Evolutionary conservation across 2,888 invertebrate genomes (phyloP).

Genomic region (Watsonalla cultraria): DNA sequence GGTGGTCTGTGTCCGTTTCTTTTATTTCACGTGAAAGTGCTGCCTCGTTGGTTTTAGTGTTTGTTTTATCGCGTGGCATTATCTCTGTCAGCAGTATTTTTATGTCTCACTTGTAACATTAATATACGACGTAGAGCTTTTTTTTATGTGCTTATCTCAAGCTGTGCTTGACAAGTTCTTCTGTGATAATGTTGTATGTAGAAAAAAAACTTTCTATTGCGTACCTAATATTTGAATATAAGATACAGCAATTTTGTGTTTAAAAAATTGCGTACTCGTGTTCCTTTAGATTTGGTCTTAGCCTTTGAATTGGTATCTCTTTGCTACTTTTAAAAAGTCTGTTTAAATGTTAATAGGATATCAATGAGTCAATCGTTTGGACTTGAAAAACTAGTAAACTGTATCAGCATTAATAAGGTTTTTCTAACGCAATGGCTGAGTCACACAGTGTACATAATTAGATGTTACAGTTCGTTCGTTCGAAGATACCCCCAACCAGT

Average conservation of each 20-base stretch:
- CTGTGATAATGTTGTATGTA: too few relatives aligned
- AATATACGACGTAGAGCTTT: neutral
- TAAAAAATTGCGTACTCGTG: too few relatives aligned
- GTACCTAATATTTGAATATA: too few relatives aligned
- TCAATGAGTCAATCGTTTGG: conserved; percentile 9
- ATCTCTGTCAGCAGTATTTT: neutral
- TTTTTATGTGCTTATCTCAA: neutral
- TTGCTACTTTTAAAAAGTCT: too few relatives aligned
- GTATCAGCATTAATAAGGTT: conserved; percentile 16
- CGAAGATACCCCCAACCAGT: conserved; percentile 37
- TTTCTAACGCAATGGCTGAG: conserved; percentile 30
- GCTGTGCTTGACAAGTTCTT: too few relatives aligned
- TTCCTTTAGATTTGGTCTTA: too few relatives aligned
- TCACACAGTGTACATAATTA: conserved; percentile 38
- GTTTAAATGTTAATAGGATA: too few relatives aligned
- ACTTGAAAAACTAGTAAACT: conserved; percentile 1
- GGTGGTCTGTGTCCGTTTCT: conserved; percentile 28
- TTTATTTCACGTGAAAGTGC: conserved; percentile 28
- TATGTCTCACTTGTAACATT: neutral
- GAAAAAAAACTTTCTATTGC: too few relatives aligned
- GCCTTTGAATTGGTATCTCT: too few relatives aligned
- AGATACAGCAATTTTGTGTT: too few relatives aligned
- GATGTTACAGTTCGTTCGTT: conserved; percentile 41
- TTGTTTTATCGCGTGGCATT: conserved; percentile 10
- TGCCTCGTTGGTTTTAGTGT: conserved; percentile 22